phyloP scores from a whole-genome alignment of 2,797 vertebrate species.

The Emydoidea blandingii region DNA sequence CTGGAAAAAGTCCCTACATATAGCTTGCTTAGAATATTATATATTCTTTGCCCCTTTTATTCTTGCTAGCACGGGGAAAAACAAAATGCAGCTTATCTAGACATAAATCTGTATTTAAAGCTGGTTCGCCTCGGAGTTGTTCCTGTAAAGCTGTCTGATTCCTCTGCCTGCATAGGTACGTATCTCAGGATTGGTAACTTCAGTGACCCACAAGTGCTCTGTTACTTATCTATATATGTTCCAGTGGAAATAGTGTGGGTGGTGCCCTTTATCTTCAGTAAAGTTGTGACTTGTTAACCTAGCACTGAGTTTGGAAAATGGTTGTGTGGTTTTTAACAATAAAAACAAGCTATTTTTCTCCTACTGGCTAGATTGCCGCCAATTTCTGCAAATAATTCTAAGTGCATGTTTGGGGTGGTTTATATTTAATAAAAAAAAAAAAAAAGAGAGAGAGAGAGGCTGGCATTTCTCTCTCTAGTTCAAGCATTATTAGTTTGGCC shows the following conservation, averaged over 20 bases:
- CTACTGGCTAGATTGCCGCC: background rate
- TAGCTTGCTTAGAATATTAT: background rate
- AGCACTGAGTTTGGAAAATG: background rate
- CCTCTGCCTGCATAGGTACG: background rate
- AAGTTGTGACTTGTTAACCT: background rate
- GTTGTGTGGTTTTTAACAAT: background rate
- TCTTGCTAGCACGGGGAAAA: background rate
- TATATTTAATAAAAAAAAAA: no score
- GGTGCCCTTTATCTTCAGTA: background rate
- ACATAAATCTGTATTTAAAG: background rate
- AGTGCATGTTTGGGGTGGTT: background rate
- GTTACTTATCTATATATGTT: background rate
- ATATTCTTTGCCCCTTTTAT: background rate
- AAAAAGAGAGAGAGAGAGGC: background rate
- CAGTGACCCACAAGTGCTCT: background rate
- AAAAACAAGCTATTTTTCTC: background rate
- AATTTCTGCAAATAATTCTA: background rate
- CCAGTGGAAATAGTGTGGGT: background rate
- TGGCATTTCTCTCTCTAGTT: background rate
- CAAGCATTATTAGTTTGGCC: background rate
- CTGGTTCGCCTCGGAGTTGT: background rate
- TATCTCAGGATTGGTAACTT: background rate
- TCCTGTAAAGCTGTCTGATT: background rate
- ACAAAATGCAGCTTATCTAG: background rate
- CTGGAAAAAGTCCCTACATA: background rate